These are phyloP conservation scores for Galeopsomyia nigrocyanea DNA, from an alignment of 2,888 invertebrate genomes.

Conservation along the genomic window DNA sequence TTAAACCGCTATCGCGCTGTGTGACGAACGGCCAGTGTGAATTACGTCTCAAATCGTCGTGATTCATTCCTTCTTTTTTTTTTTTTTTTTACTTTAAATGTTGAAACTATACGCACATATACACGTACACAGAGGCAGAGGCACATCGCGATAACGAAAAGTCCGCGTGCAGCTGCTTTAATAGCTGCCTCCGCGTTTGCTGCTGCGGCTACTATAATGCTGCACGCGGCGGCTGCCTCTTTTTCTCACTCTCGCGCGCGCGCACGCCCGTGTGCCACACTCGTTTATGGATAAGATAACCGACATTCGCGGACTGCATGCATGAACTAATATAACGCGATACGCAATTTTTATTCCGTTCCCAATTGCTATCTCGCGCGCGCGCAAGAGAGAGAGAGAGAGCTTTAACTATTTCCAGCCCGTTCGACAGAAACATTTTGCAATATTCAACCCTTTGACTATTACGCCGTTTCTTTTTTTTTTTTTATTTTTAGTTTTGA, in stretches of 20 bases:
- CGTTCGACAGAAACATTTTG: background rate
- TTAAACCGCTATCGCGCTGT: background rate
- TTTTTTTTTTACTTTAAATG: slow-evolving; percentile 28
- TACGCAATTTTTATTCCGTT: slow-evolving; percentile 33
- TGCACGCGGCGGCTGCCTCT: background rate
- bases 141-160: slow-evolving; percentile 38
- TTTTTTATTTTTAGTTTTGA: too few species aligned
- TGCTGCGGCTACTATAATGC: background rate
- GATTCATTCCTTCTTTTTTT: slow-evolving; percentile 13
- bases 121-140: background rate
- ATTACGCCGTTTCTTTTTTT: too few species aligned
- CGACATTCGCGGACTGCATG: slow-evolving; percentile 26
- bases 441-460: too few species aligned
- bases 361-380: slow-evolving; percentile 1
- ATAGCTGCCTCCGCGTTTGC: background rate
- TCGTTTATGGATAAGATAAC: slow-evolving; percentile 30
- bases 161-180: slow-evolving; percentile 31
- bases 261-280: background rate
- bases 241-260: background rate
- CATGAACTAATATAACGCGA: slow-evolving; percentile 17
- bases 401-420: background rate
- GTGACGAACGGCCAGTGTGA: too few species aligned
- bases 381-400: background rate
- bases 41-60: slow-evolving; percentile 1
- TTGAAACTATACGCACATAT: slow-evolving; percentile 10